Percentiles rank a stretch among this genome's conserved stretches.
These are phyloP conservation scores for Noctua janthina DNA, from an alignment of 2,888 invertebrate genomes.

Conservation along the genomic window DNA sequence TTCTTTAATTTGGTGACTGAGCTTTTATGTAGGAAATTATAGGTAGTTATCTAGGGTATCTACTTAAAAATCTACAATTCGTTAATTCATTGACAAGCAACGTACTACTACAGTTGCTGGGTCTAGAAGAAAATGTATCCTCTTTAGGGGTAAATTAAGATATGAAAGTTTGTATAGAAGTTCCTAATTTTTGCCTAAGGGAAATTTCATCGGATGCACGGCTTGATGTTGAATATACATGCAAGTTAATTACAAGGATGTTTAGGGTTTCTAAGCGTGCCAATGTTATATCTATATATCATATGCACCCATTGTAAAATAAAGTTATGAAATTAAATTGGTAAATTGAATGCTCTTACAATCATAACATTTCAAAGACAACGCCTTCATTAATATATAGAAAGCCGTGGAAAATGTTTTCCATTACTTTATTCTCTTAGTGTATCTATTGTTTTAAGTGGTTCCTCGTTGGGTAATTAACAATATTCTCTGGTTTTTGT, in stretches of 20 bases:
- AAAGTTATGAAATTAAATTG: neutral
- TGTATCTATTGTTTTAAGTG: conserved; percentile 44
- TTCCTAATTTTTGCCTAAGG: neutral
- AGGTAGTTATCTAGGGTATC: neutral
- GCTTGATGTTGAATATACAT: neutral
- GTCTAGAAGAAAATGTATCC: neutral
- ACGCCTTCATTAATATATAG: conserved; percentile 24
- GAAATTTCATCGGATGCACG: neutral
- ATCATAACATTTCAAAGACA: conserved; percentile 28
- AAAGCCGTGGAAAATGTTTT: conserved; percentile 42
- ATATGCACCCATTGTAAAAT: conserved; percentile 1
- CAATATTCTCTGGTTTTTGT: conserved; percentile 45
- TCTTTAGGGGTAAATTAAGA: neutral
- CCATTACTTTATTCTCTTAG: conserved; percentile 32
- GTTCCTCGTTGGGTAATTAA: conserved; percentile 42
- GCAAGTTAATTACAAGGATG: neutral
- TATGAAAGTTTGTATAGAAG: neutral
- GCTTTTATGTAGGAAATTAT: neutral
- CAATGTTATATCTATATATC: neutral
- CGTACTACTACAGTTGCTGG: neutral
- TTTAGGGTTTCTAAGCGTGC: neutral
- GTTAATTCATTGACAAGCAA: neutral
- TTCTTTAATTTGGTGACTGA: neutral
- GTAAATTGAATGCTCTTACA: neutral
- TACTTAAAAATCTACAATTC: neutral